Evolutionary conservation across 92 coral and sea anemone species (phyloP).

Genomic region (Desmophyllum pertusum): DNA sequence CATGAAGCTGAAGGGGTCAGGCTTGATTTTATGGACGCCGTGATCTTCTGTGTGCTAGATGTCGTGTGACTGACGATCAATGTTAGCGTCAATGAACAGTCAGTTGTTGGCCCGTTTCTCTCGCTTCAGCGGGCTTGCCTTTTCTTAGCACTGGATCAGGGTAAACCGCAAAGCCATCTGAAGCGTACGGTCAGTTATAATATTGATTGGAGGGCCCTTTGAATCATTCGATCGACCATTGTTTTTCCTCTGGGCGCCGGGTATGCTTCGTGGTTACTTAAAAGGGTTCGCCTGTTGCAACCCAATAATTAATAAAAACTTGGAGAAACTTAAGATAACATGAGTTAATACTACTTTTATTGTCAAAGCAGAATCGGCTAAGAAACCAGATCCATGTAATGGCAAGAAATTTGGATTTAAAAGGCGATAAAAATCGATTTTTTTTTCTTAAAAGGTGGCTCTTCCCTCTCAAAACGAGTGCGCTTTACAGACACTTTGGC

Average conservation of each 20-base stretch:
- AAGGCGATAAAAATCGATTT: conserved; percentile 3
- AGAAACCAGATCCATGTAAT: conserved; percentile 13
- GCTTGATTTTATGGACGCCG: background rate
- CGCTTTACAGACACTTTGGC: conserved; percentile 61
- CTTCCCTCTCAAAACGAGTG: conserved; percentile 45
- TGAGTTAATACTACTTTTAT: background rate
- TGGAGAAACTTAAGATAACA: background rate
- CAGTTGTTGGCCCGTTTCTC: background rate
- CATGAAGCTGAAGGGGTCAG: background rate
- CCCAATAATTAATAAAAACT: background rate
- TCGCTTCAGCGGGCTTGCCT: background rate
- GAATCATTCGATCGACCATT: background rate
- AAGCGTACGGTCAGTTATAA: background rate
- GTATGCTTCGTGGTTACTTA: background rate
- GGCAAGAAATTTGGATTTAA: background rate
- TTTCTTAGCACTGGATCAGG: background rate
- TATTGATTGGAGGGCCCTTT: background rate
- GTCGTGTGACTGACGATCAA: background rate
- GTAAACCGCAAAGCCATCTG: conserved; percentile 31
- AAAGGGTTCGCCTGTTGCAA: conserved; percentile 17
- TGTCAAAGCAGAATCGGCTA: conserved; percentile 1
- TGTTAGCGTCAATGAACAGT: too few relatives aligned
- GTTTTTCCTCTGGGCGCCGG: background rate
- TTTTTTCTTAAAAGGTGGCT: conserved; percentile 47
- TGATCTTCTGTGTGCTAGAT: background rate